Base-by-base conservation (phyloP, 2,888 invertebrate species). In the Neoscelio sp. region DNA sequence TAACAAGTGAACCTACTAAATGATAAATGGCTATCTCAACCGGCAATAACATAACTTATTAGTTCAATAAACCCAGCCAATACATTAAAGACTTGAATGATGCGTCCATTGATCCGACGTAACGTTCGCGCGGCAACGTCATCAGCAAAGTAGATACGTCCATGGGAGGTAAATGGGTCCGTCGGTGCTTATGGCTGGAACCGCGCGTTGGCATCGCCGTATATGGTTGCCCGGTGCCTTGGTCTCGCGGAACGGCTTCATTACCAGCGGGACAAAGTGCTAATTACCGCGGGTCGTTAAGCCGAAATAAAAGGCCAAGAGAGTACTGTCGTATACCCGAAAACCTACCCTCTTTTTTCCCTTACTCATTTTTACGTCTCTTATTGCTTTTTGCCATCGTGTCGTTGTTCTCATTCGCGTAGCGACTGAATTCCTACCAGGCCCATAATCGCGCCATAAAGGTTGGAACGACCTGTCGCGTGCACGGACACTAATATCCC, bases 251-350 rank as follows among this genome's bases (percentile, higher is more conserved):
- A 80, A 86, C 83, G 82, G 82, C 86, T 86, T 87, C 85, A 87
- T 86, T 87, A 83, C 77, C 81, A 65, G 60, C 74, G 70, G 80
- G 82, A 84, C 82, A 83, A 82, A 82, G 83, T 83, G 82, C 84
- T 83, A 83, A 83, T 87, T 87, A 87, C 85, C 79, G 81, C 78
- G 82, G 82, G 80, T 83, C 84, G 84, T 86, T 86, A 86, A 85
- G 83, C 82, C 73, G 73, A 76, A 82, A 80, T 76, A 80, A 82
- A 82, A 80, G 64, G 81, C 79, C 80, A 30, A 10, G 52, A 38
- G 58, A 71, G 81, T 73, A 62, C 64, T 64, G 78, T 60, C 35
- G 77, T 56, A 56, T 60, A 48, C 68, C 46, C 73, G 64, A 33
- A 23, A 70, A n/a, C 40, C 64, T 62, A 48, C 76, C 44, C 80